phyloP scores from a whole-genome alignment of 2,888 invertebrate species.

The Megastigmus dorsalis region DNA sequence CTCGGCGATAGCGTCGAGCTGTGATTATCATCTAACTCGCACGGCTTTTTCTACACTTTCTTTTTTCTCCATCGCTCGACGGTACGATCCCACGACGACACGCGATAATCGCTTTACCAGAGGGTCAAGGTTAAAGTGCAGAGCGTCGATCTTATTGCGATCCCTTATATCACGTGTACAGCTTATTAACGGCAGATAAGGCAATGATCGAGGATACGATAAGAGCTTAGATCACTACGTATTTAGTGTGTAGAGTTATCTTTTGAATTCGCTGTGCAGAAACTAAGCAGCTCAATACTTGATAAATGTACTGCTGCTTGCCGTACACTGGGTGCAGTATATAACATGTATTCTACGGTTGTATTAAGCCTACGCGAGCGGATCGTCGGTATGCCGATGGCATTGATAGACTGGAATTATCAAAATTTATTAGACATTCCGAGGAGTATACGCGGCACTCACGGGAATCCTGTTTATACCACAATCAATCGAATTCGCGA shows the following conservation, averaged over 20 bases:
- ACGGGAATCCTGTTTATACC: no score
- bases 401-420: slow-evolving; percentile 42
- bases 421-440: slow-evolving; percentile 6
- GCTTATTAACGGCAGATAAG: no score
- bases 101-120: no score
- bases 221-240: background rate
- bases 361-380: background rate
- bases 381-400: slow-evolving; percentile 9
- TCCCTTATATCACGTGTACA: background rate
- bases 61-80: no score
- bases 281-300: background rate
- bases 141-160: background rate
- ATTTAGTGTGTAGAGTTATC: background rate
- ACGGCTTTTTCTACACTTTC: no score
- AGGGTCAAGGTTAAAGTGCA: slow-evolving; percentile 26
- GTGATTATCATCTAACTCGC: no score
- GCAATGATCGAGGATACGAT: slow-evolving; percentile 4
- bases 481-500: no score
- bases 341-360: no score
- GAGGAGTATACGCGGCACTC: no score
- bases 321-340: background rate
- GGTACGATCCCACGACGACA: no score
- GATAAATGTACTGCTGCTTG: slow-evolving; percentile 5
- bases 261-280: background rate
- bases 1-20: no score